phyloP scores from a whole-genome alignment of 2,888 invertebrate genomes.

The Apantesis nais region DNA sequence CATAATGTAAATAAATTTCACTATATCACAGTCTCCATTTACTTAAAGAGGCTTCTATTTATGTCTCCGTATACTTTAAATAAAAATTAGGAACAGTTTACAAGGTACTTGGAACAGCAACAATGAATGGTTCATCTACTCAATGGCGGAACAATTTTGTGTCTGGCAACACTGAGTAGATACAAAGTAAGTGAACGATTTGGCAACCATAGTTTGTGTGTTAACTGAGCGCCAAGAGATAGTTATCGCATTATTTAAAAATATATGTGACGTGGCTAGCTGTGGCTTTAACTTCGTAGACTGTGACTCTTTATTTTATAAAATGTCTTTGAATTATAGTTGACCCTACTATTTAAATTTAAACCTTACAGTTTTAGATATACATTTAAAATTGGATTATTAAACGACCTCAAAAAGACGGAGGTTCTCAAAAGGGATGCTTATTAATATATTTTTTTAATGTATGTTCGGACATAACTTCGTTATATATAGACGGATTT shows the following conservation, averaged over 20 bases:
- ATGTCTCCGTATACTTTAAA: background rate
- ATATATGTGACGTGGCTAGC: background rate
- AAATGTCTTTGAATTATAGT: background rate
- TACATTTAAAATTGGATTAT: background rate
- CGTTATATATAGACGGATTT: too few species aligned
- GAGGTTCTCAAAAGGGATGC: too few species aligned
- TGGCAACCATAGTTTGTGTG: background rate
- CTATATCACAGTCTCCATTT: background rate
- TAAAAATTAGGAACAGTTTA: background rate
- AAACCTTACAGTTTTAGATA: background rate
- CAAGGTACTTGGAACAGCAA: background rate
- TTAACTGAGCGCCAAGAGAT: slow-evolving; percentile 1
- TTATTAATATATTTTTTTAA: too few species aligned
- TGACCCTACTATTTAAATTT: background rate
- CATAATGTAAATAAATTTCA: background rate
- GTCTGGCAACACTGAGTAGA: background rate
- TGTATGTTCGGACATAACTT: too few species aligned
- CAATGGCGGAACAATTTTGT: background rate
- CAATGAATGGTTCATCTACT: background rate
- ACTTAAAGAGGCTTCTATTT: background rate
- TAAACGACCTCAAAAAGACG: too few species aligned
- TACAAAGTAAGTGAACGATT: background rate
- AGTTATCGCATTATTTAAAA: background rate
- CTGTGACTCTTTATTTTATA: background rate
- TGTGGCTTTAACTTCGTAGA: background rate